Evolutionary conservation across 2,113 vertebrate genomes (phyloP).

Genomic region (Phasianus colchicus): DNA sequence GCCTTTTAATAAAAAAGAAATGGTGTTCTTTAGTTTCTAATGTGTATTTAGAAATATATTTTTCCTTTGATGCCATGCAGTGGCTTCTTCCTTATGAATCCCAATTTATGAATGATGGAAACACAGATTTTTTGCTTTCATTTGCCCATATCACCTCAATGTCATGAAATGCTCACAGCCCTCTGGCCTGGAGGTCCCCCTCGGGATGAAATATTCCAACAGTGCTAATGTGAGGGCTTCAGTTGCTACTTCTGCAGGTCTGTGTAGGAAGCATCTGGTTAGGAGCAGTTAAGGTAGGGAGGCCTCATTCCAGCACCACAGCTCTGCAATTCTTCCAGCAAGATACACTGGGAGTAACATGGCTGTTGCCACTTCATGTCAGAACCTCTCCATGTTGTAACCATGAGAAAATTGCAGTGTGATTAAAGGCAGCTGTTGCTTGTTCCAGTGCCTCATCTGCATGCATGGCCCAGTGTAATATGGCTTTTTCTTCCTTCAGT

Average conservation of each 20-base stretch:
- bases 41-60: not conserved
- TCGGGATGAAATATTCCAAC: not conserved
- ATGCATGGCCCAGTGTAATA: not conserved
- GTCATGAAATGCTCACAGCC: not conserved
- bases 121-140: not conserved
- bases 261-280: accelerated
- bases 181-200: not conserved
- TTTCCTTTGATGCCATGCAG: not conserved
- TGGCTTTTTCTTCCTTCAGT: not conserved
- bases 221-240: not conserved
- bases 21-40: not conserved
- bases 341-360: accelerated
- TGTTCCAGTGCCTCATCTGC: not conserved
- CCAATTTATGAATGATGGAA: not conserved
- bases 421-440: not conserved
- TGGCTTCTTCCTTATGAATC: not conserved
- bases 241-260: no score
- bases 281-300: not conserved
- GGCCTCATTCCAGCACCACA: accelerated
- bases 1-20: not conserved
- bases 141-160: not conserved
- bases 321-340: not conserved
- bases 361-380: not conserved
- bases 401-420: not conserved
- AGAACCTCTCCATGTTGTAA: accelerated